Base-by-base conservation (phyloP, 2,888 invertebrate genomes). In the Calephelis perditalis region DNA sequence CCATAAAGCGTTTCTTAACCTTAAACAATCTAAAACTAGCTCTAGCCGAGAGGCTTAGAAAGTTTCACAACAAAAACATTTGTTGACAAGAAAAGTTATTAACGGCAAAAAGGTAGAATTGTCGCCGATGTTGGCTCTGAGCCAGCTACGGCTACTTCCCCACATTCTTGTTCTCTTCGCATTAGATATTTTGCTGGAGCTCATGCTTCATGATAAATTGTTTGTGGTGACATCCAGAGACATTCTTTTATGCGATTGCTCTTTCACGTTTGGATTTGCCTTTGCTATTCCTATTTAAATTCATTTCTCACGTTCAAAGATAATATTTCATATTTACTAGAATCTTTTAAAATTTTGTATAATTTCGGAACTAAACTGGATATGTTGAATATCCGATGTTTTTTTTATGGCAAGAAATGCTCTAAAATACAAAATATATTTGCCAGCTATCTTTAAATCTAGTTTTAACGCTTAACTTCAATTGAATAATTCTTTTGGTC, bases 61-160 rank as follows among this genome's bases (percentile, higher is more conserved):
- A 49, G 60, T 60, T 56, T 56, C 65, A 67, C 62, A 63, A 66
- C 65, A 66, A 68, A 71, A 71, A 69, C 74, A 79, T 79, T 75
- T 77, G 74, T 74, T 81, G 78, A 74, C 79, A 77, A 74, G 77
- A 74, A 70, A 69, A 72, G 78, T 77, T 79, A 71, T 76, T 73
- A 74, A 71, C 70, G 70, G 71, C 74, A 66, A 68, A 68, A 68
- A 68, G 65, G 66, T 67, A 65, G 59, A 65, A 77, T 81, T 78
- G 79, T 79, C 77, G 71, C 76, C 67, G 64, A 47, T 64, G 57
- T 74, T 84, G 84, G 84, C 84, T 67, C 61, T 11, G 55, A 72
- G 81, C 84, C 84, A 84, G 71, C 65, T 54, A 35, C 54, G 52
- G 52, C 36, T 54, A 36, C 54, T 54, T 54, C 52, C 35, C 52